A percentile compares a stretch with the other conserved stretches of the same genome.
phyloP scores from a whole-genome alignment of 2,888 invertebrate species.

The Dasypolia templi region DNA sequence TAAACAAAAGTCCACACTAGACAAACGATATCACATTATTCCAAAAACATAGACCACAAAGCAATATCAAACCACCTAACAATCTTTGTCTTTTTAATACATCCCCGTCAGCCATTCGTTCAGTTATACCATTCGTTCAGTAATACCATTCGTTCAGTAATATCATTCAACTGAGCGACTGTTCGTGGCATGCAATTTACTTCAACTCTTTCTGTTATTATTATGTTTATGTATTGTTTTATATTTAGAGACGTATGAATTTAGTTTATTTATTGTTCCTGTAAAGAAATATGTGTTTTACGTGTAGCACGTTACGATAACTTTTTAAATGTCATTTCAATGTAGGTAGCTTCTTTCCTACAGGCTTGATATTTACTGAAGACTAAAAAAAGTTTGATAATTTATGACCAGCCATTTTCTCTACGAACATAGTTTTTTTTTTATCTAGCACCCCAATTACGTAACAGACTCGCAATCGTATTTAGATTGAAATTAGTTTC shows the following conservation, averaged over 20 bases:
- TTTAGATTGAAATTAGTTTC: too few relatives aligned
- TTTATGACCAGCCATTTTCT: too few relatives aligned
- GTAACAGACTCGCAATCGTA: too few relatives aligned
- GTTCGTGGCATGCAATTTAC: constrained; percentile 44
- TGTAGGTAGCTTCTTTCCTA: too few relatives aligned
- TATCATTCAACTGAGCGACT: constrained; percentile 13
- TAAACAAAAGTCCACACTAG: neutral
- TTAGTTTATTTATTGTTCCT: neutral
- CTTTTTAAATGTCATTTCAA: too few relatives aligned
- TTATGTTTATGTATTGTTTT: neutral
- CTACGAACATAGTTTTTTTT: too few relatives aligned
- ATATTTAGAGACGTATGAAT: neutral
- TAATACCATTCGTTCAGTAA: constrained; percentile 16
- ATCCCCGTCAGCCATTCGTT: constrained; percentile 9
- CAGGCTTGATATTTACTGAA: too few relatives aligned
- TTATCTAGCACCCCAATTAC: too few relatives aligned
- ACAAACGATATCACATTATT: neutral
- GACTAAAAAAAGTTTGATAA: too few relatives aligned
- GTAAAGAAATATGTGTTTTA: too few relatives aligned
- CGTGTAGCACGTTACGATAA: too few relatives aligned
- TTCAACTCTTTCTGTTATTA: constrained; percentile 19
- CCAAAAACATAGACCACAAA: neutral
- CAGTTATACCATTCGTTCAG: constrained; percentile 8
- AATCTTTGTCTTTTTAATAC: neutral
- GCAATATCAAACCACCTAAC: neutral